phyloP scores from a whole-genome alignment of 2,113 vertebrate genomes.

The Actenoides hombroni region DNA sequence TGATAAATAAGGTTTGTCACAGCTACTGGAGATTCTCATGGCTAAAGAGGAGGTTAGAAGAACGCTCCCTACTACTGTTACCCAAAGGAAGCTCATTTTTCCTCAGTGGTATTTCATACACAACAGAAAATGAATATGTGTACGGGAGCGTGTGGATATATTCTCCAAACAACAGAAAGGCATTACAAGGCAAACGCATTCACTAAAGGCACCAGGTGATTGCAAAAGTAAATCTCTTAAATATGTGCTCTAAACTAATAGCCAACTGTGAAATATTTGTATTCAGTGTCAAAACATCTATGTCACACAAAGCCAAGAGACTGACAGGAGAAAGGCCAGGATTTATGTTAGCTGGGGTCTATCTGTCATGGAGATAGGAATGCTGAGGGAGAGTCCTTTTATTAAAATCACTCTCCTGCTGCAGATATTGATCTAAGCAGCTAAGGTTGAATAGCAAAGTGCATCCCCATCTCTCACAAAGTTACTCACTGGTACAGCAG shows the following conservation, averaged over 20 bases:
- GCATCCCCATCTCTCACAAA: background rate
- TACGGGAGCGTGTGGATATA: background rate
- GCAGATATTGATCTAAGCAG: slow-evolving; percentile 68
- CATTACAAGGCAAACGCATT: background rate
- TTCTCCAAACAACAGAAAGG: background rate
- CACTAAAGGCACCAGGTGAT: slow-evolving; percentile 3
- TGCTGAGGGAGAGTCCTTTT: slow-evolving; percentile 51
- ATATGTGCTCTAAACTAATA: slow-evolving; percentile 40
- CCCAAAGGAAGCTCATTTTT: background rate
- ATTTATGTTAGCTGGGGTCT: slow-evolving; percentile 63
- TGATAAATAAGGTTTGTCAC: background rate
- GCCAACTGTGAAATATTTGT: slow-evolving; percentile 48
- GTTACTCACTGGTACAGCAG: background rate
- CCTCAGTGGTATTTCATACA: slow-evolving; percentile 1
- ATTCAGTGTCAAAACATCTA: slow-evolving; percentile 54
- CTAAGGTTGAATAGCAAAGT: slow-evolving; percentile 30
- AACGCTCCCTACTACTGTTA: background rate
- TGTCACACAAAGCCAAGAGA: slow-evolving; percentile 50
- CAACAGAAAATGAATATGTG: background rate
- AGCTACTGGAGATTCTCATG: background rate
- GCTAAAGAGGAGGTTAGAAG: slow-evolving; percentile 9
- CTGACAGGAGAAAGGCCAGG: slow-evolving; percentile 61
- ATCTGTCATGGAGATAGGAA: slow-evolving; percentile 69
- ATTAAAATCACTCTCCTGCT: slow-evolving; percentile 61
- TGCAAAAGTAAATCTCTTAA: slow-evolving; percentile 51